A percentile compares a stretch with the other conserved stretches of the same genome.
Conservation (phyloP, 1,140 invertebrate genomes). For the Holcopasites calliopsidis region DNA sequence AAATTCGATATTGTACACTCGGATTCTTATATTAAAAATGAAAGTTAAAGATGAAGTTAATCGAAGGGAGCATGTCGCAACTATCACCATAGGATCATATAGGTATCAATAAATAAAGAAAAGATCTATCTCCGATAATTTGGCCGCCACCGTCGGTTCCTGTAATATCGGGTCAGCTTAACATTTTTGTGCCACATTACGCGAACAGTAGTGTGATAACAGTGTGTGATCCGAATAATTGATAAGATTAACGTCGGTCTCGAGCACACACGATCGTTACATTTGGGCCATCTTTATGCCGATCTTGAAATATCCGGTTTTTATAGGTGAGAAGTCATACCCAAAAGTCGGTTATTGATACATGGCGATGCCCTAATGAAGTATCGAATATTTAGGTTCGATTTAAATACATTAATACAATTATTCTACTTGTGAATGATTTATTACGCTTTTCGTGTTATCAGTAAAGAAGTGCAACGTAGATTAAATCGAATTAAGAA, state of each 20-base stretch:
- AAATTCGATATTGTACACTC: too few species aligned
- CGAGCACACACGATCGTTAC: constrained; percentile 25
- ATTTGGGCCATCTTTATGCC: constrained; percentile 23
- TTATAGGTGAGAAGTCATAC: background rate
- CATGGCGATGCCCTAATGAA: background rate
- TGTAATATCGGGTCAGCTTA: constrained; percentile 36
- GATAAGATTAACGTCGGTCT: constrained; percentile 58
- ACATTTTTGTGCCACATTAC: constrained; percentile 51
- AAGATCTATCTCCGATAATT: background rate
- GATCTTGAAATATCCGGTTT: background rate
- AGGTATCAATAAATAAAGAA: background rate
- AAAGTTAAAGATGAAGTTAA: too few species aligned
- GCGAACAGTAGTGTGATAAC: constrained; percentile 55
- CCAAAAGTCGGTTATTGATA: background rate
- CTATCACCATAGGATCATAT: background rate
- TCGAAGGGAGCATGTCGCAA: constrained; percentile 3
- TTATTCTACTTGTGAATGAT: background rate
- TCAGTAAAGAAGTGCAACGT: background rate
- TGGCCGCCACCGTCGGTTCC: constrained; percentile 26
- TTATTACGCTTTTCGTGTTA: background rate
- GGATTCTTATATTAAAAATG: too few species aligned
- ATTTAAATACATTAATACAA: background rate
- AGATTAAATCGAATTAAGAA: background rate
- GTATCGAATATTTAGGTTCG: background rate
- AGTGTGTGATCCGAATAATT: constrained; percentile 40